Conservation (phyloP, 2,113 vertebrate species). For the Glaucidium brasilianum region DNA sequence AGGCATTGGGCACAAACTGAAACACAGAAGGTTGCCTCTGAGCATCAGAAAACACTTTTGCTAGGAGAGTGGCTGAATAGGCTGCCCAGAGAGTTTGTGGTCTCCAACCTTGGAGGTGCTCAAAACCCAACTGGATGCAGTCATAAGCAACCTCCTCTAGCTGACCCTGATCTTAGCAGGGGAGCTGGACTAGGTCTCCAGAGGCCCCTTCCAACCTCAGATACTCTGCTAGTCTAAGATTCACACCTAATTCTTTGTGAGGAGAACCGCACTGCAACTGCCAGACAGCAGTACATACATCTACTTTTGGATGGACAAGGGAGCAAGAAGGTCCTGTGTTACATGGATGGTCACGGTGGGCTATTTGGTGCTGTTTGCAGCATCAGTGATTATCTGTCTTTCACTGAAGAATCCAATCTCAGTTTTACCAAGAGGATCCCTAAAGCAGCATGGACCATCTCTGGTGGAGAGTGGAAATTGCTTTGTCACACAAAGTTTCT, state of each 20-base stretch:
- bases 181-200: background rate
- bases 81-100: background rate
- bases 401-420: background rate
- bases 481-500: background rate
- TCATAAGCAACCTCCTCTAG: background rate
- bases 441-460: background rate
- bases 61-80: background rate
- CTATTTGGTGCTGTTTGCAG: background rate
- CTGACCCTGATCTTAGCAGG: background rate
- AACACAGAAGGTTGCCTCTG: background rate
- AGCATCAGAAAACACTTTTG: background rate
- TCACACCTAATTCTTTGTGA: background rate
- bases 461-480: background rate
- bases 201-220: background rate
- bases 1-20: background rate
- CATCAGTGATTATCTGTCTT: background rate
- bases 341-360: rapidly evolving
- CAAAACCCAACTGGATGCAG: background rate
- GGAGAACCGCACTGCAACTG: background rate
- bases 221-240: background rate
- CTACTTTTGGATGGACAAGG: background rate
- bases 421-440: background rate
- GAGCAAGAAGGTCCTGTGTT: background rate
- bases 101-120: background rate
- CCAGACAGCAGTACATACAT: background rate